Conservation (phyloP, 2,113 vertebrate genomes). For the Oncorhynchus tshawytscha region DNA sequence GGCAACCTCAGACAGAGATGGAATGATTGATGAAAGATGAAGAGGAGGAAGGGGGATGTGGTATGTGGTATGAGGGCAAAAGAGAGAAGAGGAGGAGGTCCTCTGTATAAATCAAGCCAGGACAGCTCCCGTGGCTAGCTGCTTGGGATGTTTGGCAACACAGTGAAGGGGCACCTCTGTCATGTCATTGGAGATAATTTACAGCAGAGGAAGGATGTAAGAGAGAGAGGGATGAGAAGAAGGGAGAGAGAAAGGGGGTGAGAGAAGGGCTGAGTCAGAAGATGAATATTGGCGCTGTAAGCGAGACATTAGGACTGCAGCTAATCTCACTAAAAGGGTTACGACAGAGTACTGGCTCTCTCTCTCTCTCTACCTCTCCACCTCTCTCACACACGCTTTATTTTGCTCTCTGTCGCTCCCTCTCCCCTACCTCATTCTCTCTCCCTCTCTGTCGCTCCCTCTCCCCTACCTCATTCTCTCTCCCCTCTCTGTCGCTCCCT, state of each 20-base stretch:
- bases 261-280: slow-evolving; percentile 31
- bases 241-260: slow-evolving; percentile 26
- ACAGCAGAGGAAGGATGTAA: slow-evolving; percentile 21
- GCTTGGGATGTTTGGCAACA: not conserved
- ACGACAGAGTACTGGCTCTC: slow-evolving; percentile 63
- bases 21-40: not conserved
- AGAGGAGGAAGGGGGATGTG: not conserved
- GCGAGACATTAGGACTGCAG: slow-evolving; percentile 75
- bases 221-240: slow-evolving; percentile 10
- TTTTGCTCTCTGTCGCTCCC: not conserved
- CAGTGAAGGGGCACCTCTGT: slow-evolving; percentile 12
- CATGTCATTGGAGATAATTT: slow-evolving; percentile 28
- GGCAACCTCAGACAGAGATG: not conserved
- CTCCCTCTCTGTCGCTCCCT: not conserved
- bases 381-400: slow-evolving; percentile 24
- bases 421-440: too few relatives aligned
- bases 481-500: not conserved
- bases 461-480: not conserved
- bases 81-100: not conserved
- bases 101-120: not conserved
- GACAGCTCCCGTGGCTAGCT: not conserved
- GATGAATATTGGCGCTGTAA: slow-evolving; percentile 72
- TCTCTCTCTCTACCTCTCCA: slow-evolving; percentile 22
- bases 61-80: slow-evolving; percentile 3
- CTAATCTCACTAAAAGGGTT: slow-evolving; percentile 81